Evolutionary conservation across 2,797 vertebrate species (phyloP).

Genomic region (Dipus sagitta): DNA sequence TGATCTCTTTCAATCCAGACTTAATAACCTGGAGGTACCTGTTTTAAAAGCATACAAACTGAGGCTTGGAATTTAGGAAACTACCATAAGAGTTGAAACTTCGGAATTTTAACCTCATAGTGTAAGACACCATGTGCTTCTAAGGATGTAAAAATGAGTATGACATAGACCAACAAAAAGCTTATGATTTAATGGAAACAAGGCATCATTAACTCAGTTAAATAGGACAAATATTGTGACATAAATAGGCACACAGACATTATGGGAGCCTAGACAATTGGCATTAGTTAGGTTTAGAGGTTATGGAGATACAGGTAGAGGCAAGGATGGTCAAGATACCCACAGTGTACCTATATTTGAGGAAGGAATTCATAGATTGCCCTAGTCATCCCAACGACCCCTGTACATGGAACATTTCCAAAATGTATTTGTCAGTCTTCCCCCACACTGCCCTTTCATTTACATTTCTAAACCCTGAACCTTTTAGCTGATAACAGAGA

Average conservation of each 20-base stretch:
- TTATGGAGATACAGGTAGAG: neutral
- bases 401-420: neutral
- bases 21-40: neutral
- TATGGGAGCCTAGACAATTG: neutral
- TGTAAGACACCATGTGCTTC: neutral
- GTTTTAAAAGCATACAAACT: neutral
- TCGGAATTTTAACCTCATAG: neutral
- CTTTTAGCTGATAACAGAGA: conserved; percentile 25
- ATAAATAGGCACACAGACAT: conserved; percentile 25
- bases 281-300: conserved; percentile 17
- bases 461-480: conserved; percentile 17
- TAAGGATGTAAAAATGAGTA: conserved; percentile 34
- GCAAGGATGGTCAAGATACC: neutral
- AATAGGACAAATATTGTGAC: conserved; percentile 30
- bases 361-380: neutral
- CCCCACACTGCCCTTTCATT: neutral
- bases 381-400: neutral
- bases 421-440: too few relatives aligned
- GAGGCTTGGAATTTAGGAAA: neutral
- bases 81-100: neutral
- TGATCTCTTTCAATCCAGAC: conserved; percentile 13
- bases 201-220: conserved; percentile 40
- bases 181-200: conserved; percentile 35
- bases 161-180: neutral
- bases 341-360: neutral